Percentiles rank a stretch among this genome's conserved stretches.
These are phyloP conservation scores for Sinella curviseta DNA, from an alignment of 1,140 invertebrate genomes.

Conservation along the genomic window DNA sequence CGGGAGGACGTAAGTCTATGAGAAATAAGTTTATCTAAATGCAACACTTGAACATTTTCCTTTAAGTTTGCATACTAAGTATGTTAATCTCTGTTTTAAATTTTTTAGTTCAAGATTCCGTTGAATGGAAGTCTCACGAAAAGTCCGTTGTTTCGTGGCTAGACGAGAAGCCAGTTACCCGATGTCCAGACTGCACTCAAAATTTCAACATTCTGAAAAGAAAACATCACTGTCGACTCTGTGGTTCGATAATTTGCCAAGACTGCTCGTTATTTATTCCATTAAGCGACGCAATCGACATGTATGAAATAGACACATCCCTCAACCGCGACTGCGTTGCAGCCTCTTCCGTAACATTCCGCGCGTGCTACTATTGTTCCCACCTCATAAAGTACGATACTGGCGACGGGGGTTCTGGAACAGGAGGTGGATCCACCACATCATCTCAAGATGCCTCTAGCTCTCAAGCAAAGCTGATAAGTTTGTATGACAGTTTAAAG, in stretches of 20 bases:
- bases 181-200: slow-evolving; percentile 88
- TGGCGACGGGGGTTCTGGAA: not conserved
- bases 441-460: not conserved
- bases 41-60: not conserved
- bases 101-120: slow-evolving; percentile 17
- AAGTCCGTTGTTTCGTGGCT: slow-evolving; percentile 86
- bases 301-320: slow-evolving; percentile 64
- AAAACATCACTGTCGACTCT: slow-evolving; percentile 94
- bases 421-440: not conserved
- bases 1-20: slow-evolving; percentile 6
- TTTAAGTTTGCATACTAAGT: not conserved
- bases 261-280: slow-evolving; percentile 88
- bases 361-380: slow-evolving; percentile 55
- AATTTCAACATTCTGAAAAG: slow-evolving; percentile 79
- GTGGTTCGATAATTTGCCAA: slow-evolving; percentile 93
- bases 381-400: slow-evolving; percentile 44
- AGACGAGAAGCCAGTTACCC: slow-evolving; percentile 81
- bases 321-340: slow-evolving; percentile 11
- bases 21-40: not conserved
- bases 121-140: slow-evolving; percentile 64
- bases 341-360: slow-evolving; percentile 46
- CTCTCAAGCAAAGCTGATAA: slow-evolving; percentile 57
- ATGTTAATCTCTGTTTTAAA: slow-evolving; percentile 5
- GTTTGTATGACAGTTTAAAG: slow-evolving; percentile 33
- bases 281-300: slow-evolving; percentile 67